Base-by-base conservation (phyloP, 2,113 vertebrate genomes). In the Heterotis niloticus region DNA sequence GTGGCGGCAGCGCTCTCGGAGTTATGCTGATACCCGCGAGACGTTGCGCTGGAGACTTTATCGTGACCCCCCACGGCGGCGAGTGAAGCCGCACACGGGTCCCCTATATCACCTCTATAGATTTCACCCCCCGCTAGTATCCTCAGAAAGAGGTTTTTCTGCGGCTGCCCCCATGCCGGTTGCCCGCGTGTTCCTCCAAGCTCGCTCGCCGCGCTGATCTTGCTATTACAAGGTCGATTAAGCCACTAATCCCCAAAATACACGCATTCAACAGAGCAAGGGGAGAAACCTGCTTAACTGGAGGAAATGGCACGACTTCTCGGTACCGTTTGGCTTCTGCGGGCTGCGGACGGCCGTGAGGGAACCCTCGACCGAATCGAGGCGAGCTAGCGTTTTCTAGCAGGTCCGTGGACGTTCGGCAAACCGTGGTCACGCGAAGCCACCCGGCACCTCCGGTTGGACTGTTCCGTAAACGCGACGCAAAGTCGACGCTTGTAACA, bases 151-250 rank as follows among this genome's bases (percentile, higher is more conserved):
- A 24, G 69, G 34, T 72, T 72, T 72, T 72, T 74, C 34, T 57
- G 26, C 57, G 71, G 57, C 71, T 20, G n/a, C 71, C 71, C 28
- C 54, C 24, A 74, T 13, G 52, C 54, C n/a, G 57, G 34, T 34
- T 20, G 68, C 11, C 34, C 16, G 64, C 26, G 67, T 34, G 68
- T 52, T 86, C 90, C 88, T 89, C 86, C 85, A 91, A 90, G 90
- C 88, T 87, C 89, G 87, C 88, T 91, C 87, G 89, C 88, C 81
- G 89, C 87, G 87, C 90, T 91, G 91, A 92, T 93, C 92, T 92
- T 90, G 90, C 90, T 88, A 93, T 93, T 93, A 93, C 92, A 91
- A 91, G 92, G 91, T 92, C 91, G 91, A 92, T 93, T 92, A 93
- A 92, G 88, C 86, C 89, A 90, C 91, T 93, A 93, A 93, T 93